Evolutionary conservation across 2,888 invertebrate species (phyloP).

Genomic region (Rotaria socialis): DNA sequence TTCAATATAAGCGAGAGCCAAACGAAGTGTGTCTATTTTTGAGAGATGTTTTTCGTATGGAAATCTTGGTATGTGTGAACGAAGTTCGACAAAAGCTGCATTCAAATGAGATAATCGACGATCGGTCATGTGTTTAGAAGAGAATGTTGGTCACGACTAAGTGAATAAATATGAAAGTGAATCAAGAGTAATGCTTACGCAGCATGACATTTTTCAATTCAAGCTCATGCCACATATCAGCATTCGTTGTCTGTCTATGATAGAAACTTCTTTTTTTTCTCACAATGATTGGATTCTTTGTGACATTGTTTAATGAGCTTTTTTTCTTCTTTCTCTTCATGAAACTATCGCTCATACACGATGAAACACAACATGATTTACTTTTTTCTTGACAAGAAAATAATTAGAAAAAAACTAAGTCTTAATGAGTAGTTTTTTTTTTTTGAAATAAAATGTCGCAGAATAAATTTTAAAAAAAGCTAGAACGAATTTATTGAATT

Average conservation of each 20-base stretch:
- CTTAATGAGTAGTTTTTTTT: no score
- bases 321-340: not conserved
- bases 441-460: no score
- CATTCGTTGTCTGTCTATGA: not conserved
- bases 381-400: not conserved
- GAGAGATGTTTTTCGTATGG: slow-evolving; percentile 25
- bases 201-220: not conserved
- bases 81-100: slow-evolving; percentile 20
- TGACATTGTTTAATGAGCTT: not conserved
- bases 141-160: no score
- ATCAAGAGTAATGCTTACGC: not conserved
- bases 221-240: not conserved
- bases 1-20: slow-evolving; percentile 14
- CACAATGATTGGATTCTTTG: no score
- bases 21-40: slow-evolving; percentile 29
- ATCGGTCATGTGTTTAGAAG: not conserved
- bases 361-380: not conserved
- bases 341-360: not conserved
- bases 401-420: no score
- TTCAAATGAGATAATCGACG: slow-evolving; percentile 24
- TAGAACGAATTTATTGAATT: no score
- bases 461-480: no score
- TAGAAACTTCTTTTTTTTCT: not conserved
- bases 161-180: not conserved
- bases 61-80: slow-evolving; percentile 9